These are phyloP conservation scores for Protosalanx chinensis DNA, from an alignment of 2,797 vertebrate genomes.

Conservation along the genomic window DNA sequence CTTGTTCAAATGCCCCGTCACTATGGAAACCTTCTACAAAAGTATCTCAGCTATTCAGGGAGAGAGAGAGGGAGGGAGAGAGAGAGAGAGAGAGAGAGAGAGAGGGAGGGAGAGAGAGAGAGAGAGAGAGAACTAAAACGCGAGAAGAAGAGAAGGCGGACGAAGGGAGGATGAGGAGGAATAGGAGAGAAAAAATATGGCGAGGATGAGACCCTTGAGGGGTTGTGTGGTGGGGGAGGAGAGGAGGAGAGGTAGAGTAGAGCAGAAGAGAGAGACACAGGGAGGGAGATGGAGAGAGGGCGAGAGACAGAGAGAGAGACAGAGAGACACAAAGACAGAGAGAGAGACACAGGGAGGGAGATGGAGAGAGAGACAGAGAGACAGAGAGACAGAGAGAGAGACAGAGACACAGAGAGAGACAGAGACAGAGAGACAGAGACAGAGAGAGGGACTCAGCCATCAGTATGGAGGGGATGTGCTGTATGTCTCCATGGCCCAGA, in stretches of 20 bases:
- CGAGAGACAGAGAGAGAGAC: background rate
- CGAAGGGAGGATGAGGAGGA: slow-evolving; percentile 37
- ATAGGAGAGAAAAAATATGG: too few species aligned
- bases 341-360: slow-evolving; percentile 37
- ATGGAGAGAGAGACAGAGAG: slow-evolving; percentile 48
- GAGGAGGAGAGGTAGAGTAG: slow-evolving; percentile 11
- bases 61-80: slow-evolving; percentile 22
- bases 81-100: background rate
- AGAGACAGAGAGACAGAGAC: background rate
- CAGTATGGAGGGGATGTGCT: background rate
- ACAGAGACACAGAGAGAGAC: slow-evolving; percentile 44
- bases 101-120: background rate
- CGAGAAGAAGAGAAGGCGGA: background rate
- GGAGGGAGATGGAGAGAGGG: slow-evolving; percentile 22
- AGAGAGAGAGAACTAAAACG: background rate
- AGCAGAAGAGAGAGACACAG: slow-evolving; percentile 25
- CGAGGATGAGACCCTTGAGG: too few species aligned
- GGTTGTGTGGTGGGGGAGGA: background rate
- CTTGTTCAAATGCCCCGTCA: slow-evolving; percentile 36
- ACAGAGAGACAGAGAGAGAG: slow-evolving; percentile 47
- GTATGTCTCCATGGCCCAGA: background rate
- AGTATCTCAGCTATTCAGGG: slow-evolving; percentile 69
- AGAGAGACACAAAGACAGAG: background rate
- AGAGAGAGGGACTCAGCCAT: background rate
- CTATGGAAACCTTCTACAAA: slow-evolving; percentile 71